These are phyloP conservation scores for Regulus satrapa DNA, from an alignment of 2,113 vertebrate genomes.

Conservation along the genomic window DNA sequence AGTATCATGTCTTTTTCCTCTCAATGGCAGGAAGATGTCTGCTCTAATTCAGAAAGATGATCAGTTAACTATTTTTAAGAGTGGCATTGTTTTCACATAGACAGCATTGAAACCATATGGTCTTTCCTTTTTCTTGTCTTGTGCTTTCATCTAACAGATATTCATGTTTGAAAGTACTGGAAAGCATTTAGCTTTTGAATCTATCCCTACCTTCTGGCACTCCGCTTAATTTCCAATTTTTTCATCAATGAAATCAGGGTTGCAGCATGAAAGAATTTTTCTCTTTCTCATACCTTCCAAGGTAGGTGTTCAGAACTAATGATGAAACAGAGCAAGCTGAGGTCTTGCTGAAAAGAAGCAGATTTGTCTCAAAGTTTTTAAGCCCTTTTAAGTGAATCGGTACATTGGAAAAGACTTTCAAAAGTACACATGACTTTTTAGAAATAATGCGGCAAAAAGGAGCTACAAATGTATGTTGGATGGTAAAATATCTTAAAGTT, in stretches of 20 bases:
- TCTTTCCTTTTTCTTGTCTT: constrained; percentile 59
- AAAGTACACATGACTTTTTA: neutral
- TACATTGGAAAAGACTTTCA: neutral
- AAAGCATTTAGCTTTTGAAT: constrained; percentile 64
- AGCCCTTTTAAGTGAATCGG: neutral
- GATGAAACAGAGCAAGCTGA: neutral
- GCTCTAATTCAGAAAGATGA: constrained; percentile 49
- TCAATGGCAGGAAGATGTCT: constrained; percentile 50
- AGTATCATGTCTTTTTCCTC: constrained; percentile 13
- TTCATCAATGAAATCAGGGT: constrained; percentile 48
- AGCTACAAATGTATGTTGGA: neutral
- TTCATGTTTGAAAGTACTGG: constrained; percentile 66
- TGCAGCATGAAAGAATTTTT: neutral
- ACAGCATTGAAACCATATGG: constrained; percentile 67
- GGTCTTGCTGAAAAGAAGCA: neutral
- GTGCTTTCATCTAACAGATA: constrained; percentile 68
- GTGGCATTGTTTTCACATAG: constrained; percentile 61
- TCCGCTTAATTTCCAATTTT: constrained; percentile 60
- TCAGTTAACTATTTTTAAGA: constrained; percentile 56
- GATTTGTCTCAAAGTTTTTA: neutral
- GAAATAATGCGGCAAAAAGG: neutral
- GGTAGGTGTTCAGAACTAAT: neutral
- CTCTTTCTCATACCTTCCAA: constrained; percentile 3
- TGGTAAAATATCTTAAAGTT: neutral
- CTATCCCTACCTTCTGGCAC: constrained; percentile 60